A percentile compares a stretch with the other conserved stretches of the same genome.
These are phyloP conservation scores for Lasioglossum figueresi DNA, from an alignment of 2,888 invertebrate species.

Conservation along the genomic window DNA sequence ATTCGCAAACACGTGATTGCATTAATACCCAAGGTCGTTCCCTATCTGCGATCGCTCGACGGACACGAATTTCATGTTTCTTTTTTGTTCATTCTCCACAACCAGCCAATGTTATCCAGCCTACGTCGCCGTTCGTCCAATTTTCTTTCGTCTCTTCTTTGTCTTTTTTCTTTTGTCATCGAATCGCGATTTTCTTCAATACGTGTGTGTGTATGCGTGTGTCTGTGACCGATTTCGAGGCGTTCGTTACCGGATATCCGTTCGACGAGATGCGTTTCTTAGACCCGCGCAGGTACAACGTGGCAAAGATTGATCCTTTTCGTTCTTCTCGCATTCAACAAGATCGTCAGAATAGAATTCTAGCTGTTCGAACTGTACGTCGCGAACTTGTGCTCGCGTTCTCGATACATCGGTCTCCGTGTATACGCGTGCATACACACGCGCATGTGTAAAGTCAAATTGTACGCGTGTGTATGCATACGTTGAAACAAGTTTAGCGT, in stretches of 20 bases:
- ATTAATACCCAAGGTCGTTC: conserved; percentile 13
- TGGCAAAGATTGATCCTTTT: conserved; percentile 42
- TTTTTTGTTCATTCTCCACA: background rate
- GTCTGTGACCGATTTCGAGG: conserved; percentile 1
- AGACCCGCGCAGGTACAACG: conserved; percentile 40
- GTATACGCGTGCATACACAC: conserved; percentile 27
- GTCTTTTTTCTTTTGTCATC: background rate
- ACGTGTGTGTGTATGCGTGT: background rate
- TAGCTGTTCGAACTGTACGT: conserved; percentile 22
- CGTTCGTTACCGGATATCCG: conserved; percentile 1
- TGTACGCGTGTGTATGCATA: conserved; percentile 36
- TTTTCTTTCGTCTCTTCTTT: background rate
- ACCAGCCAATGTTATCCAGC: background rate
- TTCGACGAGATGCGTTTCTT: background rate
- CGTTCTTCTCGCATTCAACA: conserved; percentile 15
- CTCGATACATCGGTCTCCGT: conserved; percentile 19
- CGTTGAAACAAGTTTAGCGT: conserved; percentile 69
- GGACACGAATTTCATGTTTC: conserved; percentile 27
- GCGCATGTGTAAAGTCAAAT: conserved; percentile 14
- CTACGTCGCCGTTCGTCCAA: background rate
- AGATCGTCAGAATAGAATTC: conserved; percentile 38
- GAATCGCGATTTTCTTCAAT: background rate
- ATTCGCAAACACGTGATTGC: conserved; percentile 48
- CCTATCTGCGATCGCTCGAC: conserved; percentile 17
- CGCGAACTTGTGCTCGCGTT: conserved; percentile 40